Base-by-base conservation (phyloP, 2,113 vertebrate species). In the Scolopax mira region DNA sequence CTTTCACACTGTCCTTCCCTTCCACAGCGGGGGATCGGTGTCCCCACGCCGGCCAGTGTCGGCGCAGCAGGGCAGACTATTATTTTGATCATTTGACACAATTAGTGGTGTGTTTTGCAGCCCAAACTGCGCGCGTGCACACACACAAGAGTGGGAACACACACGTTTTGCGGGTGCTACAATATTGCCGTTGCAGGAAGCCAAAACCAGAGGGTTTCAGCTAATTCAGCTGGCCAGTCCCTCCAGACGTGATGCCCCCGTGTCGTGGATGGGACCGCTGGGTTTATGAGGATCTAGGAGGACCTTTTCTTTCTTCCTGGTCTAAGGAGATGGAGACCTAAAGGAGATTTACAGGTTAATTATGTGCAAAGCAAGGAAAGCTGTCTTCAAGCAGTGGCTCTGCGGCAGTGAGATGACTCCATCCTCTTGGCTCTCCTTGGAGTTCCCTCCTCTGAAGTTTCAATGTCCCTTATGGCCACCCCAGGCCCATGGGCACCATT, bases 181-280 rank as follows among this genome's bases (percentile, higher is more conserved):
- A 69, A 4, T 12, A 48, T 1, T 6, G 25, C 22, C 7, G 0
- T 2, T 18, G 58, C 2, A 13, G 11, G 55, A n/a, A 65, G 79
- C 18, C 69, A 37, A 69, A 73, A 24, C 14, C 64, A 33, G 46
- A 6, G 35, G 16, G 35, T 65, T 60, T 25, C 7, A 33, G 35
- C 10, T 24, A 72, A 46, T 60, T 37, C 37, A 8, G 31, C 48
- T 28, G 22, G 46, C 9, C 28, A 35, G 5, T 7, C 51, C n/a
- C 41, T 51, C 12, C 17, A 19, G 55, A 5, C 3, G 2, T 0
- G 28, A 42, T 1, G 21, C 0, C 1, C 4, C 0, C 0, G 9
- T 11, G 16, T 2, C 10, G 10, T 4, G 17, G 42, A 14, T 9
- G 42, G 30, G 27, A 58, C 1, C 3, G 0, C 6, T 19, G 52